Evolutionary conservation across 1,140 invertebrate genomes (phyloP).

Genomic region (Formica selysi): DNA sequence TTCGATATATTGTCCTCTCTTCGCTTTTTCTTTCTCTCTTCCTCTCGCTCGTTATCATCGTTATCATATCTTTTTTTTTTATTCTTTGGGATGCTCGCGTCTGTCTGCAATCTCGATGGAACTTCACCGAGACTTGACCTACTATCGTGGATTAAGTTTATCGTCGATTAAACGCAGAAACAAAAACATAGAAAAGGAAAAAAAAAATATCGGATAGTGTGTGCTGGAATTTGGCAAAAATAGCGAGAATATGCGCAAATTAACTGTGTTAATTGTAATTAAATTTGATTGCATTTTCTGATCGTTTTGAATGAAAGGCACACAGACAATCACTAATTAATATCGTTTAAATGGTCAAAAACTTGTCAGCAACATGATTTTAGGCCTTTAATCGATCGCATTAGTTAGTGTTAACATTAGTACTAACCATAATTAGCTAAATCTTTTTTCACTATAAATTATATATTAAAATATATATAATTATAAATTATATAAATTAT

Average conservation of each 20-base stretch:
- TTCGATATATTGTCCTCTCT: conserved; percentile 11
- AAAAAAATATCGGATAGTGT: background rate
- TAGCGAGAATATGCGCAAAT: conserved; percentile 10
- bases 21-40: background rate
- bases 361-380: conserved; percentile 8
- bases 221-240: conserved; percentile 28
- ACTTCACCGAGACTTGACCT: conserved; percentile 70
- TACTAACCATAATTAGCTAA: conserved; percentile 14
- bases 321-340: background rate
- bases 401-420: conserved; percentile 5
- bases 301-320: background rate
- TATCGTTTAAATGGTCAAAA: conserved; percentile 20
- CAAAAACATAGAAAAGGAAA: conserved; percentile 27
- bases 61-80: conserved; percentile 22
- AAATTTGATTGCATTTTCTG: background rate
- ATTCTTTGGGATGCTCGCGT: conserved; percentile 11
- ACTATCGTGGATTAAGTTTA: conserved; percentile 63
- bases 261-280: background rate
- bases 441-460: conserved; percentile 7
- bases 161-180: conserved; percentile 50
- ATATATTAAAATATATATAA: too few species aligned
- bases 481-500: too few species aligned
- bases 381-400: background rate
- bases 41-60: background rate
- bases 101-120: conserved; percentile 68